Base-by-base conservation (phyloP, 2,113 vertebrate species). In the Aphyosemion australe region DNA sequence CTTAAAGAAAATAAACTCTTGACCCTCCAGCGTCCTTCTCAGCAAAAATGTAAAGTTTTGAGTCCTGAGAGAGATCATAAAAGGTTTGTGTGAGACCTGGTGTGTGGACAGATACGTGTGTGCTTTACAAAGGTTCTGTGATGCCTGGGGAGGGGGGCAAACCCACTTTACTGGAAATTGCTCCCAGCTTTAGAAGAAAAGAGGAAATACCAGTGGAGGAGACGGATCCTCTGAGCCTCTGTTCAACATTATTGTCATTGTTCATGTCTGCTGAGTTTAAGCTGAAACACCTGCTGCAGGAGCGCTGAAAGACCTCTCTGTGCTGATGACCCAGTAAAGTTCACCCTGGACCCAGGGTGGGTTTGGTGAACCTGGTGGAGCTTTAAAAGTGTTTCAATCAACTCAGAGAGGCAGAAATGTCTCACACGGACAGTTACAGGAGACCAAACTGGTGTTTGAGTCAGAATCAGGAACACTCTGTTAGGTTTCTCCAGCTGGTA, bases 271-370 rank as follows among this genome's bases (percentile, higher is more conserved):
- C 77, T 65, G 55, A 69, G 46, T 83, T 89, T 89, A 90, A 92
- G 79, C 78, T 87, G 69, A 89, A 90, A 84, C 90, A 90, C 84
- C 87, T 89, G 88, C 76, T 74, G 37, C 41, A 26, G 66, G 74
- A 71, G 67, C 62, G 51, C 67, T 58, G 20, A 67, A 66, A 58
- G 1, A 13, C 47, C 60, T 62, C 42, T 58, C 43, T 9, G 46
- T 49, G 61, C 53, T 82, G 51, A 62, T 70, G 68, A 74, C 42
- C 52, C 60, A 52, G 63, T 69, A 72, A 21, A 41, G 65, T 69
- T 69, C 45, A 32, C 47, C 66, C 61, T 14, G 4, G 34, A 41
- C 32, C 21, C 53, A 45, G 63, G 43, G 61, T 64, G 65, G 53
- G 50, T 62, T 39, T 4, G 8, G 51, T 61, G 73, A 64, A 85